Evolutionary conservation across 2,797 vertebrate species (phyloP).

Genomic region (Cirrhinus molitorella): DNA sequence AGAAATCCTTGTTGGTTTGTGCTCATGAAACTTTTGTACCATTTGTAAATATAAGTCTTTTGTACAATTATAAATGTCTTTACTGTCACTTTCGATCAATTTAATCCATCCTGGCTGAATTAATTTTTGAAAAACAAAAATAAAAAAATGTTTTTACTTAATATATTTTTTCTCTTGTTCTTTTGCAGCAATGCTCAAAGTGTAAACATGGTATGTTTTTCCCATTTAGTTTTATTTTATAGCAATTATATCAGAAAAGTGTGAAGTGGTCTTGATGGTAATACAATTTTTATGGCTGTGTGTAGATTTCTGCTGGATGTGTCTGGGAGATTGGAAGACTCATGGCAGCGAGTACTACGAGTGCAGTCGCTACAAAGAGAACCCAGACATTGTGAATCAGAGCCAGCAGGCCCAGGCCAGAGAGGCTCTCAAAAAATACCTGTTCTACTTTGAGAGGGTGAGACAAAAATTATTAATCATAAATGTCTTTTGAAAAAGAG

Average conservation of each 20-base stretch:
- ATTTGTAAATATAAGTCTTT: neutral
- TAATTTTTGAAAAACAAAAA: no score
- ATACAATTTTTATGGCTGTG: neutral
- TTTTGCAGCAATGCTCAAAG: conserved; percentile 96
- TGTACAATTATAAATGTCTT: neutral
- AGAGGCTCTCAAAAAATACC: conserved; percentile 99
- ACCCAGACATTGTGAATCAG: conserved; percentile 99
- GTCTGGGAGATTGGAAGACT: conserved; percentile 99
- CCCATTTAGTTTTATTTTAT: neutral
- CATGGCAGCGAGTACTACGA: conserved; percentile 99
- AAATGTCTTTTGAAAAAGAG: neutral
- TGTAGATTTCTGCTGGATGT: conserved; percentile 99
- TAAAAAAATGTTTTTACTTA: neutral
- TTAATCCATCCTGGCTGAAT: neutral
- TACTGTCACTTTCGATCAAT: neutral
- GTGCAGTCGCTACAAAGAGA: conserved; percentile 99
- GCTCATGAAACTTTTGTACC: neutral
- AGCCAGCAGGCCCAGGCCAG: conserved; percentile 99
- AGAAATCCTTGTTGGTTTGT: neutral
- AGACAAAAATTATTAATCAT: conserved; percentile 57
- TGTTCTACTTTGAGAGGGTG: conserved; percentile 99
- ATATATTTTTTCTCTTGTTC: neutral
- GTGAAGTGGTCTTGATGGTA: neutral
- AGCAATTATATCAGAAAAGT: neutral
- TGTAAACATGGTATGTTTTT: conserved; percentile 94